Conservation (phyloP, 1,140 invertebrate genomes). For the Drosophila bipectinata region DNA sequence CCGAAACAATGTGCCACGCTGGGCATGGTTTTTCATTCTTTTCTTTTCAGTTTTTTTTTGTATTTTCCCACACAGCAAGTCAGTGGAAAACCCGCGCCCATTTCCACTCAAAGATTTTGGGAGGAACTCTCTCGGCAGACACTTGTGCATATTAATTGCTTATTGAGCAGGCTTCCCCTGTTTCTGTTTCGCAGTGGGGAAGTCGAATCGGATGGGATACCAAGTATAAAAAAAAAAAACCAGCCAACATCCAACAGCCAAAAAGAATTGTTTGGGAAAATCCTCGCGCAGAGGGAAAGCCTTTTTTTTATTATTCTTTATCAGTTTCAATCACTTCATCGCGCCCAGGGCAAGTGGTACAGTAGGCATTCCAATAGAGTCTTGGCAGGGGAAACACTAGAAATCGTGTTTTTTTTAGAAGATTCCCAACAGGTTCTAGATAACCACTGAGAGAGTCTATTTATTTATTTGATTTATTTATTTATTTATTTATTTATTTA, state of each 20-base stretch:
- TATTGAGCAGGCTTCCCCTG: constrained; percentile 62
- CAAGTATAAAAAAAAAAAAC: constrained; percentile 35
- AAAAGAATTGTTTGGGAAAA: constrained; percentile 47
- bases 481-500: too few relatives aligned
- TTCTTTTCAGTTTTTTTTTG: constrained; percentile 17
- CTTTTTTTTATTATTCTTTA: constrained; percentile 51
- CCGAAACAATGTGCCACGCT: constrained; percentile 67
- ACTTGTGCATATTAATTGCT: constrained; percentile 81
- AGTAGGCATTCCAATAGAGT: not conserved
- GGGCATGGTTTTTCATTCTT: constrained; percentile 31
- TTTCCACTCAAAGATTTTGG: constrained; percentile 49
- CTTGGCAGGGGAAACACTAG: too few relatives aligned
- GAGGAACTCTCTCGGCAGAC: constrained; percentile 53
- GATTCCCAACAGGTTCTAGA: too few relatives aligned
- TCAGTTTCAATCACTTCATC: constrained; percentile 56
- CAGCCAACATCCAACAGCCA: constrained; percentile 4
- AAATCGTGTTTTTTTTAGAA: too few relatives aligned
- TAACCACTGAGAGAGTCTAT: too few relatives aligned
- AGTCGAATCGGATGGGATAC: not conserved
- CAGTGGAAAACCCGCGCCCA: constrained; percentile 28
- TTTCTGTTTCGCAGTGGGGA: not conserved
- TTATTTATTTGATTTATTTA: too few relatives aligned
- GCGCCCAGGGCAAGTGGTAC: constrained; percentile 7
- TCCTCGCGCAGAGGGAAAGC: constrained; percentile 44
- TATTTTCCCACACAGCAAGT: constrained; percentile 23